A percentile compares a stretch with the other conserved stretches of the same genome.
phyloP scores from a whole-genome alignment of 2,888 invertebrate genomes.

The Imbricaverruca yamaguchii region DNA sequence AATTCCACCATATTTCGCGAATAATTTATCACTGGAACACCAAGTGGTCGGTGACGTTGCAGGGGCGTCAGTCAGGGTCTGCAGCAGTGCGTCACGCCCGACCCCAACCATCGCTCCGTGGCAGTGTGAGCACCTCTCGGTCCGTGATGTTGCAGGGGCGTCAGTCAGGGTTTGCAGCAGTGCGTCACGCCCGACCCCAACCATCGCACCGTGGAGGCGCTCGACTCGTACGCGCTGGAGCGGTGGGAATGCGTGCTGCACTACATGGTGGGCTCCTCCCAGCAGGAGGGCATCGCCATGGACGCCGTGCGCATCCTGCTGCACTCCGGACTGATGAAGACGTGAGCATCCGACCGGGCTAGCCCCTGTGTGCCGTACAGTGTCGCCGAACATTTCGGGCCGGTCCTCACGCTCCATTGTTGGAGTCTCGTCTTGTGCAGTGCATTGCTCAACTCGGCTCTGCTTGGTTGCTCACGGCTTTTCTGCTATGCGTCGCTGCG shows the following conservation, averaged over 20 bases:
- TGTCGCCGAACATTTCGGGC: no score
- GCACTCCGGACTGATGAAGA: constrained; percentile 88
- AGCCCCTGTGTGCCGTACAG: no score
- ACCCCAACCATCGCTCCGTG: constrained; percentile 49
- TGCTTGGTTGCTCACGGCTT: no score
- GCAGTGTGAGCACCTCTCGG: background rate
- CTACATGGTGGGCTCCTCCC: constrained; percentile 83
- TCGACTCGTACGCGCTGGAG: constrained; percentile 84
- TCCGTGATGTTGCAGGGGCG: background rate
- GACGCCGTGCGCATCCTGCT: constrained; percentile 90
- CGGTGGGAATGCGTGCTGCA: constrained; percentile 95
- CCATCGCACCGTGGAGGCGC: constrained; percentile 73
- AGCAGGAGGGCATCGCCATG: constrained; percentile 78
- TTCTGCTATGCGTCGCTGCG: no score
- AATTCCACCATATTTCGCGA: no score
- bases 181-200: constrained; percentile 61
- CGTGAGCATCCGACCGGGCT: constrained; percentile 43
- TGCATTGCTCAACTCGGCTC: no score
- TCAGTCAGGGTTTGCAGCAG: background rate
- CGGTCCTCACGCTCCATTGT: no score
- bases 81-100: background rate
- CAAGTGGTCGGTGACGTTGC: background rate
- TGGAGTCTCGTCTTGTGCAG: no score
- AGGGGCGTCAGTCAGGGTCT: constrained; percentile 27
- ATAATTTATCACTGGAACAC: no score